Conservation (phyloP, 1,140 invertebrate genomes). For the Psilanteris sp. region DNA sequence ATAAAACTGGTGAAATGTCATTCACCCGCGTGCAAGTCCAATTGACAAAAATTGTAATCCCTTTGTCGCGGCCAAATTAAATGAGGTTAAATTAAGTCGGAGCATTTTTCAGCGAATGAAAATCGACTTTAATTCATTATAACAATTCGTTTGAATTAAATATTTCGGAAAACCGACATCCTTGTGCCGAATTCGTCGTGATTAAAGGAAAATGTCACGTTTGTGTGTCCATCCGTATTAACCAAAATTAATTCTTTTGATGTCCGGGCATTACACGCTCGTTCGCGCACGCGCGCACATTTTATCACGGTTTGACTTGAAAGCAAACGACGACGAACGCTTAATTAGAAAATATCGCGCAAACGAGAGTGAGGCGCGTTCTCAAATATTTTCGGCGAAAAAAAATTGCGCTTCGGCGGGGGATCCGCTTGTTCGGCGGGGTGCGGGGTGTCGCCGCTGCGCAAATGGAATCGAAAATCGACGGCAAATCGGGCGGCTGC, state of each 20-base stretch:
- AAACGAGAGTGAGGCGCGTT: no score
- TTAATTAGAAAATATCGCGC: no score
- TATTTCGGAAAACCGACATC: background rate
- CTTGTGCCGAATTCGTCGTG: background rate
- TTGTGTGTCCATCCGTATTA: background rate
- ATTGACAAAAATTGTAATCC: slow-evolving; percentile 18
- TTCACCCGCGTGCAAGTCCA: slow-evolving; percentile 7
- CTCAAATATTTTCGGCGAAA: no score
- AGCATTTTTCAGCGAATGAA: slow-evolving; percentile 7
- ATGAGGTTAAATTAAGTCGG: slow-evolving; percentile 5
- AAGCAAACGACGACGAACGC: no score
- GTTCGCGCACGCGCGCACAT: no score
- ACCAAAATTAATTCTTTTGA: background rate
- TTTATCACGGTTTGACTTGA: no score
- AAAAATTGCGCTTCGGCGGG: no score
- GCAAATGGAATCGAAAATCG: background rate
- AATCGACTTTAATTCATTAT: slow-evolving; percentile 3
- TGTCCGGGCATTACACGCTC: no score
- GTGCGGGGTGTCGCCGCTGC: no score
- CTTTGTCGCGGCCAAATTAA: slow-evolving; percentile 7
- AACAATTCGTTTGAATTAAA: background rate
- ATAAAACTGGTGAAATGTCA: slow-evolving; percentile 27
- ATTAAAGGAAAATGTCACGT: background rate
- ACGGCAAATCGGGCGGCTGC: background rate
- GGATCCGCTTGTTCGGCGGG: no score